phyloP scores from a whole-genome alignment of 2,113 vertebrate genomes.

The Elgaria multicarinata region DNA sequence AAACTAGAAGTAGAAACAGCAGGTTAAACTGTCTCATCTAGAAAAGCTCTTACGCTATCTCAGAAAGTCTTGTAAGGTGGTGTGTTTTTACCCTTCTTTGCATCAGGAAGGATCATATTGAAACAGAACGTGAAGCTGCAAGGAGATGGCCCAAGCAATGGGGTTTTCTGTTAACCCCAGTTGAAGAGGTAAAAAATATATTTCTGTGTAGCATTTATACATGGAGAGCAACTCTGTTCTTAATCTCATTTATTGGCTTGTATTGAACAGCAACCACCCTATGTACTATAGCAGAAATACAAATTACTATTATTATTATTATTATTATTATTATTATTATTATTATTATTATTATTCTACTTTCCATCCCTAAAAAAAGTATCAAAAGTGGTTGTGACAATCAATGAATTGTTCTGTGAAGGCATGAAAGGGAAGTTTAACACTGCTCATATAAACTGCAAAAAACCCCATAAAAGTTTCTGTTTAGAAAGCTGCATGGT shows the following conservation, averaged over 20 bases:
- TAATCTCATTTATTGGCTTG: not conserved
- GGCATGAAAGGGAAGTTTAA: not conserved
- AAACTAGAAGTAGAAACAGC: no score
- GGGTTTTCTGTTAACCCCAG: slow-evolving; percentile 76
- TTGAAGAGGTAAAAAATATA: slow-evolving; percentile 76
- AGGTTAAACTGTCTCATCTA: no score
- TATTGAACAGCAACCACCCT: not conserved
- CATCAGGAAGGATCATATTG: slow-evolving; percentile 73
- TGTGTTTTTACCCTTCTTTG: not conserved
- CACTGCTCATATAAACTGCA: not conserved
- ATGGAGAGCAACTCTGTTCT: not conserved
- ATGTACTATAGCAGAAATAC: not conserved
- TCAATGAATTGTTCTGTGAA: not conserved
- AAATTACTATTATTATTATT: no score
- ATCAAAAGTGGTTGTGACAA: not conserved
- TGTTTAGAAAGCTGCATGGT: not conserved
- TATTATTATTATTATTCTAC: no score
- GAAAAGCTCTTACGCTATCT: not conserved
- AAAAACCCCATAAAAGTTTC: not conserved
- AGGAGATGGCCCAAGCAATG: slow-evolving; percentile 76
- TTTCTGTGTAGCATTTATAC: not conserved
- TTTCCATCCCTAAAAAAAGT: not conserved
- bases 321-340: not conserved
- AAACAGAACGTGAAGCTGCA: slow-evolving; percentile 63
- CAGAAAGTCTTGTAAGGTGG: not conserved